These are phyloP conservation scores for Sphyrna mokarran DNA, from an alignment of 2,113 vertebrate genomes.

Conservation along the genomic window DNA sequence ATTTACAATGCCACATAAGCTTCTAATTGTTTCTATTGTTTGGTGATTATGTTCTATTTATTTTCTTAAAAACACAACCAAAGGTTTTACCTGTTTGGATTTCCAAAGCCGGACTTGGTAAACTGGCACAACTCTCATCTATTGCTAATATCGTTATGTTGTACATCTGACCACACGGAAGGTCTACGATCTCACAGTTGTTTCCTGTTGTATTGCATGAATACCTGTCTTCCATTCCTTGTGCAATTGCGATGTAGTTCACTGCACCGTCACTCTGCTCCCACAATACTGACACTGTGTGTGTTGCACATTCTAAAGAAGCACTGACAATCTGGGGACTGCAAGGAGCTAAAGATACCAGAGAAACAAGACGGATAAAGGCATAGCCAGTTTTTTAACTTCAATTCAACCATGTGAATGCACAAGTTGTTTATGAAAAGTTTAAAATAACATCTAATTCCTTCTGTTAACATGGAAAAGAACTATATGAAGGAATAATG, in stretches of 20 bases:
- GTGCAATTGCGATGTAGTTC: constrained; percentile 49
- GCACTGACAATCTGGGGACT: constrained; percentile 49
- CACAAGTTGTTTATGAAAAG: neutral
- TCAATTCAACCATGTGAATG: neutral
- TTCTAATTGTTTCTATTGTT: neutral
- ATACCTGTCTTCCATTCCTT: constrained; percentile 42
- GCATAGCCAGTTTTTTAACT: neutral
- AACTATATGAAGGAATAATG: neutral
- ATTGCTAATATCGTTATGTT: constrained; percentile 51
- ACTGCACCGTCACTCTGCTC: constrained; percentile 41
- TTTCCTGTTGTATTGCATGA: constrained; percentile 49
- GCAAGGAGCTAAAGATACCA: constrained; percentile 53
- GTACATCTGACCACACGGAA: constrained; percentile 52
- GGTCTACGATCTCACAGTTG: constrained; percentile 51
- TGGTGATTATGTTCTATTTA: neutral
- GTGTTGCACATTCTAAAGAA: constrained; percentile 50
- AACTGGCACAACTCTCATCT: constrained; percentile 48
- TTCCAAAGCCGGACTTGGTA: constrained; percentile 52
- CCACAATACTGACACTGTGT: constrained; percentile 51
- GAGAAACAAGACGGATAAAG: neutral
- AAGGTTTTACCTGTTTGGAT: constrained; percentile 53
- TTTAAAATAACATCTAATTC: neutral
- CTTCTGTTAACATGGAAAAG: neutral
- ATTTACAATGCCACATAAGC: neutral
- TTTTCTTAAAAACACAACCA: neutral